Conservation (phyloP, 2,888 invertebrate species). For the Pristionchus maxplancki region DNA sequence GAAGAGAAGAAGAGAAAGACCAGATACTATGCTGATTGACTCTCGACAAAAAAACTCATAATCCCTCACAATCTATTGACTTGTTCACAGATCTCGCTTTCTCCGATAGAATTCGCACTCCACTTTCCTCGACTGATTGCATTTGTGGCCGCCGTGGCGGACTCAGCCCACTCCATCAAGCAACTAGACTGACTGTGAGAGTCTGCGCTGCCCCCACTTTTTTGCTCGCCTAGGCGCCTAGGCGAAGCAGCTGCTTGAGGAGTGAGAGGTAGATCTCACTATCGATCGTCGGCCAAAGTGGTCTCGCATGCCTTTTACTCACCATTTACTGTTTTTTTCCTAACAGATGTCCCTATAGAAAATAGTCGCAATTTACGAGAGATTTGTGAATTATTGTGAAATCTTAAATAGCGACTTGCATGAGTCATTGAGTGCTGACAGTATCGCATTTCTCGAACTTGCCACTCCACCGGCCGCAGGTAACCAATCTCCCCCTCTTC, state of each 20-base stretch:
- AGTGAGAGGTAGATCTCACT: constrained; percentile 8
- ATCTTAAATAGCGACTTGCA: no score
- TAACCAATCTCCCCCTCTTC: constrained; percentile 1
- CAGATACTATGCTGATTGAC: background rate
- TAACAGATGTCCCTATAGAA: no score
- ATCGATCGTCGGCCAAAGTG: background rate
- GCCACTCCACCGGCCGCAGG: background rate
- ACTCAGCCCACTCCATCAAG: background rate
- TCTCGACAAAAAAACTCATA: no score
- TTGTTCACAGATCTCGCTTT: no score
- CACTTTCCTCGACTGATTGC: no score
- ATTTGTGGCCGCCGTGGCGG: background rate
- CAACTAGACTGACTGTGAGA: background rate
- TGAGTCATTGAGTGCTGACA: no score
- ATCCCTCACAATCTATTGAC: no score
- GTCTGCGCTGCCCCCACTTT: background rate
- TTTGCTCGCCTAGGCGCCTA: background rate
- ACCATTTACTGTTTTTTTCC: background rate
- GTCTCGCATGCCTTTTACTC: background rate
- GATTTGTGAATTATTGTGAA: no score
- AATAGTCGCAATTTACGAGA: no score
- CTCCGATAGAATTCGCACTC: no score
- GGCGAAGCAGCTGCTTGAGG: background rate
- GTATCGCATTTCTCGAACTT: background rate
- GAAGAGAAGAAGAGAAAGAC: background rate